Base-by-base conservation (phyloP, 2,113 vertebrate genomes). In the Anolis sagrei region DNA sequence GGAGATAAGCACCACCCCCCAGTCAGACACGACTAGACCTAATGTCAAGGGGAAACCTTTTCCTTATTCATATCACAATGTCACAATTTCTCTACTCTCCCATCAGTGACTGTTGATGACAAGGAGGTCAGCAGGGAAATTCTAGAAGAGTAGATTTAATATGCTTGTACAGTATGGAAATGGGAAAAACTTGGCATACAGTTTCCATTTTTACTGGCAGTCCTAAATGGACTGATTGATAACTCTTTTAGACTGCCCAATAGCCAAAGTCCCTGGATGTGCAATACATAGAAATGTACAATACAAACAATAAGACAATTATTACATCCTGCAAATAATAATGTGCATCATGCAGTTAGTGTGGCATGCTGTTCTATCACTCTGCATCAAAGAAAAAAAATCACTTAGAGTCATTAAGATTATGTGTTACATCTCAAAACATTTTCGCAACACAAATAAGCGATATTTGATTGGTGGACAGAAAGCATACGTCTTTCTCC, bases 401-500 rank as follows among this genome's bases (percentile, higher is more conserved):
- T 54, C 14, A 77, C 48, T 49, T 72, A 84, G 44, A 36, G 18
- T 54, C 29, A 54, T 29, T 49, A 82, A 76, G 44, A 68, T 58
- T 29, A 76, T 18, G 19, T 25, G 18, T 4, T 86, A 64, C 1
- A 11, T 81, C 82, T 66, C 48, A 6, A 58, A 44, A 54, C 58
- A 21, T 76, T 86, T 81, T 79, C 25, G 27, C 78, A 66, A 44
- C 48, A 74, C 29, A 54, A 69, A 23, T 83, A 69, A 86, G 74
- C 8, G 77, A 36, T 84, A 2, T 4, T 34, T 34, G 5, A 73
- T 54, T 88, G 87, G 21, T 79, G 54, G 61, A 29, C 72, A 88
- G 25, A 68, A n/a, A 29, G 58, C n/a, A 32, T n/a, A 14, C 21
- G 61, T 79, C 78, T 81, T 13, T 61, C 4, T 32, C 5, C 32